Conservation (phyloP, 2,113 vertebrate species). For the Eurystomus gularis region DNA sequence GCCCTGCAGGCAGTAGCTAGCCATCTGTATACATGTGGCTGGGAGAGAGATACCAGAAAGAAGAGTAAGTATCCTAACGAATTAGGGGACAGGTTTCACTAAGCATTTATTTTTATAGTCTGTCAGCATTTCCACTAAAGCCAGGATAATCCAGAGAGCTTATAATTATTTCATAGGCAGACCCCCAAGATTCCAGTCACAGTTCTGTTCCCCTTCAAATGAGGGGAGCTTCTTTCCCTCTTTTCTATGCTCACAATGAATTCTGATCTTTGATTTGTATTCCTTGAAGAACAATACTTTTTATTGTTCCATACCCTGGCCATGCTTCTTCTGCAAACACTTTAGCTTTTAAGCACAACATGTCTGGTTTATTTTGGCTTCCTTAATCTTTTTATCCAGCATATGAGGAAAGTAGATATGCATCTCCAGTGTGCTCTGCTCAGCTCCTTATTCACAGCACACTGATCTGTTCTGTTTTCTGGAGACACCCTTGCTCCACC, state of each 20-base stretch:
- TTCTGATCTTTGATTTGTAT: not conserved
- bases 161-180: not conserved
- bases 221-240: not conserved
- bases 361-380: constrained; percentile 52
- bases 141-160: not conserved
- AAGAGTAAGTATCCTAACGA: not conserved
- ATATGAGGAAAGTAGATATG: not conserved
- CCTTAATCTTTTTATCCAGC: not conserved
- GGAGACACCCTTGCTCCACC: not conserved
- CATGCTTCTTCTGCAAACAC: constrained; percentile 17
- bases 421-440: not conserved
- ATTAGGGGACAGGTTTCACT: not conserved
- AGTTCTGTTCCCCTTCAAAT: not conserved
- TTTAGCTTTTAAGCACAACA: not conserved
- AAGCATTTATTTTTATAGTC: not conserved
- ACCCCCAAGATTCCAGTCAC: not conserved
- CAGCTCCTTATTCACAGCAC: not conserved
- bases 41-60: not conserved
- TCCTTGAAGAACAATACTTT: not conserved
- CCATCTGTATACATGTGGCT: not conserved
- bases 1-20: not conserved
- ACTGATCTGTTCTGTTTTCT: not conserved
- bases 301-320: not conserved
- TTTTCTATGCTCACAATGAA: not conserved
- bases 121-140: not conserved